These are phyloP conservation scores for Chaetodon trifasciatus DNA, from an alignment of 2,797 vertebrate species.

Conservation along the genomic window DNA sequence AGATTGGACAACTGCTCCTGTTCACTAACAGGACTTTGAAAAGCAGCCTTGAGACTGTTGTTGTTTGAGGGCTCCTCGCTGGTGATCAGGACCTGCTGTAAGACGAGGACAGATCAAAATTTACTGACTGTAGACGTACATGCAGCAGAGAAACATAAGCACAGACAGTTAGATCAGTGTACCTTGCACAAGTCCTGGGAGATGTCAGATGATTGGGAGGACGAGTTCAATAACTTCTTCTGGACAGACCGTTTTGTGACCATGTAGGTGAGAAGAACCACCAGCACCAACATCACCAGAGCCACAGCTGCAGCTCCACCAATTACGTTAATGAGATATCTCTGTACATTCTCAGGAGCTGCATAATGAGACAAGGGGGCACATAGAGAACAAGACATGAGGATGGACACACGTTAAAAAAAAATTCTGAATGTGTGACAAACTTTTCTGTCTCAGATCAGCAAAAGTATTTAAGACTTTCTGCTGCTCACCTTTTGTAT, in stretches of 20 bases:
- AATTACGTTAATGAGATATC: neutral
- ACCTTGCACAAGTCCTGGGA: conserved; percentile 59
- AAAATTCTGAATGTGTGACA: neutral
- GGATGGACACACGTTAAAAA: neutral
- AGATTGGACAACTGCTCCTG: conserved; percentile 55
- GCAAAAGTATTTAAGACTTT: too few relatives aligned
- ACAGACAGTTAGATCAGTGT: neutral
- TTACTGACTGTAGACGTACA: neutral
- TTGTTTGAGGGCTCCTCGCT: neutral
- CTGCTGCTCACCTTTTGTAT: conserved; percentile 51
- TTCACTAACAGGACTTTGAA: conserved; percentile 14
- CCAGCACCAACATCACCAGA: neutral
- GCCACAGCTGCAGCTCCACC: neutral
- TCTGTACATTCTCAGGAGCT: rapidly evolving
- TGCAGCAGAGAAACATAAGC: neutral
- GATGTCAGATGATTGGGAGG: neutral
- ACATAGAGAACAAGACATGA: neutral
- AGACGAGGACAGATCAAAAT: conserved; percentile 7
- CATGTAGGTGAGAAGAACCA: conserved; percentile 41
- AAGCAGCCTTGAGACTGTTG: neutral
- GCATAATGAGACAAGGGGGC: neutral
- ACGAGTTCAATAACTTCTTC: neutral
- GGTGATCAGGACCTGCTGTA: conserved; percentile 41
- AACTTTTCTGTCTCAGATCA: neutral
- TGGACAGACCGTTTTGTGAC: conserved; percentile 53